phyloP scores from a whole-genome alignment of 1,140 invertebrate genomes.

The Drosophila pandora region DNA sequence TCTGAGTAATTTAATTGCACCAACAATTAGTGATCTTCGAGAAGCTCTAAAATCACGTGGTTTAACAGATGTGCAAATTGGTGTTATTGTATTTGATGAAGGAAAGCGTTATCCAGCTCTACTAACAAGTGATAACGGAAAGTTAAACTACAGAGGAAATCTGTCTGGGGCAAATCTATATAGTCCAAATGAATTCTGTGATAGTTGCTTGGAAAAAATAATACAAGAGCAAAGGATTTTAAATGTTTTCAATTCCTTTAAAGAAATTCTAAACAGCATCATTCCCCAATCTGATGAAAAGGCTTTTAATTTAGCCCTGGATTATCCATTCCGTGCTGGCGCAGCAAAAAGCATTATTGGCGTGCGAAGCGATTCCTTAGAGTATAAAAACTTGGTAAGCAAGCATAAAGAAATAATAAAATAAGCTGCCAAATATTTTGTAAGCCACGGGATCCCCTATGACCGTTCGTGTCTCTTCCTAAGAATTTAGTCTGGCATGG shows the following conservation, averaged over 20 bases:
- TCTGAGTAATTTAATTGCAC: conserved; percentile 82
- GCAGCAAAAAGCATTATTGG: conserved; percentile 86
- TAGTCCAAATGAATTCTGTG: conserved; percentile 72
- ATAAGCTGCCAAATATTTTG: background rate
- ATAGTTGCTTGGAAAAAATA: conserved; percentile 66
- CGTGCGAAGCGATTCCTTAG: conserved; percentile 75
- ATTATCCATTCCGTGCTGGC: conserved; percentile 87
- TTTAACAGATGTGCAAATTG: conserved; percentile 86
- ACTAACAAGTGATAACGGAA: conserved; percentile 86
- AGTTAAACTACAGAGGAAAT: conserved; percentile 85
- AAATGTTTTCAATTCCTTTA: conserved; percentile 62
- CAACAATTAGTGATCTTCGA: conserved; percentile 78
- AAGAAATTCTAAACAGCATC: conserved; percentile 54
- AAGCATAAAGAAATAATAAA: background rate
- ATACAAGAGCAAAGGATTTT: conserved; percentile 67
- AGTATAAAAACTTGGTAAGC: conserved; percentile 76
- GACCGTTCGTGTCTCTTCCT: too few species aligned
- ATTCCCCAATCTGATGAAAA: conserved; percentile 81
- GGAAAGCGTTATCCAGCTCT: conserved; percentile 84
- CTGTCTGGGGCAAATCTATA: conserved; percentile 85
- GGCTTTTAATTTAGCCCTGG: conserved; percentile 85
- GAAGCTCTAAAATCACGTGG: conserved; percentile 84
- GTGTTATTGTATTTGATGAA: conserved; percentile 86
- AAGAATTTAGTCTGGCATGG: too few species aligned
- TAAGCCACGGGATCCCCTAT: too few species aligned